A percentile compares a stretch with the other conserved stretches of the same genome.
Conservation (phyloP, 2,888 invertebrate species). For the Hipparchia sbordonii region DNA sequence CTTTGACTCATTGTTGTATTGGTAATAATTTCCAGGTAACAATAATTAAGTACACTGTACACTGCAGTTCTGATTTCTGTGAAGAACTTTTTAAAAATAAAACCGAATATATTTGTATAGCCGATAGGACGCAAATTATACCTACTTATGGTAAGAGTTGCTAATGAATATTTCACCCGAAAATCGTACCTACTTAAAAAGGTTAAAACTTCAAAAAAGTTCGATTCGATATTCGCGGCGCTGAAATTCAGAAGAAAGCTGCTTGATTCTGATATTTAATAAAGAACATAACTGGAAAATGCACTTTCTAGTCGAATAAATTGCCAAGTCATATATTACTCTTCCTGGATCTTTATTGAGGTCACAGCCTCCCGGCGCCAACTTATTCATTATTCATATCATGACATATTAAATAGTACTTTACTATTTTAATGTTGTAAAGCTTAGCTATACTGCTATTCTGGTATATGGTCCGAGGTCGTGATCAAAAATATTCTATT, state of each 20-base stretch:
- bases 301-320: conserved; percentile 14
- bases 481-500: not conserved
- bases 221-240: too few species aligned
- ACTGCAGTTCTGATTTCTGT: not conserved
- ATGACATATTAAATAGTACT: conserved; percentile 27
- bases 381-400: conserved; percentile 33
- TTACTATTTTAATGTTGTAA: not conserved
- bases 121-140: too few species aligned
- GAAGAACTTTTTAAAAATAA: not conserved
- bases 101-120: too few species aligned
- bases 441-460: not conserved
- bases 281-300: not conserved
- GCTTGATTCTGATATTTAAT: too few species aligned
- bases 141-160: too few species aligned
- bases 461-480: too few species aligned
- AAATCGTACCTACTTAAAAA: too few species aligned
- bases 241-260: too few species aligned
- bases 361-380: conserved; percentile 41
- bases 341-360: conserved; percentile 24
- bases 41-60: not conserved
- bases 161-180: too few species aligned
- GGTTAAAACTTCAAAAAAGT: too few species aligned
- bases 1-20: conserved; percentile 16
- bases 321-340: conserved; percentile 26
- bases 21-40: conserved; percentile 14